Conservation (phyloP, 2,797 vertebrate species). For the Sorex maritimensis region DNA sequence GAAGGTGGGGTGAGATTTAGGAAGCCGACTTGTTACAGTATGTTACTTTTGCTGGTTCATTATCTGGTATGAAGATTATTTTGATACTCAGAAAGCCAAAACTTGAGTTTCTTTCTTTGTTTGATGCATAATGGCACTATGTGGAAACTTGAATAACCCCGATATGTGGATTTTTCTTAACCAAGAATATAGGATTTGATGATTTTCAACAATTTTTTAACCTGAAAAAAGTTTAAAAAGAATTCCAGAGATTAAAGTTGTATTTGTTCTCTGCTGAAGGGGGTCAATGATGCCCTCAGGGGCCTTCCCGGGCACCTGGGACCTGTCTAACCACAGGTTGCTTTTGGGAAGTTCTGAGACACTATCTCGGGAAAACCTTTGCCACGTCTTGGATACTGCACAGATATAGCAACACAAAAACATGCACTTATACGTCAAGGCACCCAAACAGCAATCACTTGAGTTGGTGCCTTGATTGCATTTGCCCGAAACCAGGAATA, state of each 20-base stretch:
- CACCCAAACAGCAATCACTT: conserved; percentile 13
- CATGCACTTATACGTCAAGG: conserved; percentile 9
- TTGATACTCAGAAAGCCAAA: conserved; percentile 34
- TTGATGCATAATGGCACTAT: conserved; percentile 32
- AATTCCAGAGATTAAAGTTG: conserved; percentile 2
- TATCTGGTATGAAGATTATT: conserved; percentile 38
- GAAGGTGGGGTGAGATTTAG: neutral
- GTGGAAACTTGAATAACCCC: neutral
- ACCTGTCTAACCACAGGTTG: neutral
- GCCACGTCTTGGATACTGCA: neutral
- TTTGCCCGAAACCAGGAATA: neutral
- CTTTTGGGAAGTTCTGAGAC: conserved; percentile 38
- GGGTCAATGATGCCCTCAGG: neutral
- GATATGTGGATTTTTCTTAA: neutral
- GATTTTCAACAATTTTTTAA: neutral
- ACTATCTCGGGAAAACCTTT: neutral
- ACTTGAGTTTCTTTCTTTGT: neutral
- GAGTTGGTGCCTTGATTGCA: conserved; percentile 22
- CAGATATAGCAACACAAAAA: neutral
- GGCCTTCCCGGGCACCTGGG: neutral
- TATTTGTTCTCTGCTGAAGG: neutral
- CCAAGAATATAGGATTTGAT: conserved; percentile 12
- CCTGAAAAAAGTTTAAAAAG: conserved; percentile 31
- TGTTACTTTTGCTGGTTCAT: neutral
- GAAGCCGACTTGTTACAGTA: neutral